Conservation (phyloP, 1,140 invertebrate genomes). For the Pygmarrhopalites habei region DNA sequence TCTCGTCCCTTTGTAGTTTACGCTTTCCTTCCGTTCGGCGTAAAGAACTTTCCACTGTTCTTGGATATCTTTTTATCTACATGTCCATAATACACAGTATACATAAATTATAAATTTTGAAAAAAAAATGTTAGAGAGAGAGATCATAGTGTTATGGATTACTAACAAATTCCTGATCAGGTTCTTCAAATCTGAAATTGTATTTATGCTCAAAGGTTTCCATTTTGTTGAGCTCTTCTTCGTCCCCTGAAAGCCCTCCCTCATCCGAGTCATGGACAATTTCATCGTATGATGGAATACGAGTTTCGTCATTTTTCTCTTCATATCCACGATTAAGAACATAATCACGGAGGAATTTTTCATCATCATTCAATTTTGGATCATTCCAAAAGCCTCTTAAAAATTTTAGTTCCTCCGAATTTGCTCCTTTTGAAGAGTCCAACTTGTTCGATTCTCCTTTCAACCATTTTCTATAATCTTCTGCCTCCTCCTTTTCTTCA, state of each 20-base stretch:
- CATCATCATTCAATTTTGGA: constrained; percentile 68
- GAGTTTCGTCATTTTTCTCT: constrained; percentile 49
- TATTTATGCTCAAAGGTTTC: constrained; percentile 91
- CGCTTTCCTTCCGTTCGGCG: constrained; percentile 70
- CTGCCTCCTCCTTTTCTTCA: constrained; percentile 58
- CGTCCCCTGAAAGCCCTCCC: constrained; percentile 68
- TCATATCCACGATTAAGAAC: constrained; percentile 76
- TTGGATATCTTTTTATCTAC: constrained; percentile 79
- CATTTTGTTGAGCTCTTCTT: constrained; percentile 56
- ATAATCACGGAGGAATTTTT: constrained; percentile 87
- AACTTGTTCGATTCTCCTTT: constrained; percentile 64
- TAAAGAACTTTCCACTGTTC: constrained; percentile 75
- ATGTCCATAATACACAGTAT: not conserved
- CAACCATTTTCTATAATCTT: constrained; percentile 71
- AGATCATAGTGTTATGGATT: no score
- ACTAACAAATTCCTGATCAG: constrained; percentile 84
- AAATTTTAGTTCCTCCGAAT: constrained; percentile 58
- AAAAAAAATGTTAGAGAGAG: constrained; percentile 30
- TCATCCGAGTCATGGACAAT: constrained; percentile 59
- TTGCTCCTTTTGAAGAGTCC: constrained; percentile 50
- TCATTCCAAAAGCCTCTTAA: constrained; percentile 78
- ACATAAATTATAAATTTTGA: constrained; percentile 25
- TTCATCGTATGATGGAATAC: constrained; percentile 61
- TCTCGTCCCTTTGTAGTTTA: constrained; percentile 65
- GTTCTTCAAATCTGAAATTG: constrained; percentile 94